phyloP scores from a whole-genome alignment of 2,797 vertebrate genomes.

The Fundulus diaphanus region DNA sequence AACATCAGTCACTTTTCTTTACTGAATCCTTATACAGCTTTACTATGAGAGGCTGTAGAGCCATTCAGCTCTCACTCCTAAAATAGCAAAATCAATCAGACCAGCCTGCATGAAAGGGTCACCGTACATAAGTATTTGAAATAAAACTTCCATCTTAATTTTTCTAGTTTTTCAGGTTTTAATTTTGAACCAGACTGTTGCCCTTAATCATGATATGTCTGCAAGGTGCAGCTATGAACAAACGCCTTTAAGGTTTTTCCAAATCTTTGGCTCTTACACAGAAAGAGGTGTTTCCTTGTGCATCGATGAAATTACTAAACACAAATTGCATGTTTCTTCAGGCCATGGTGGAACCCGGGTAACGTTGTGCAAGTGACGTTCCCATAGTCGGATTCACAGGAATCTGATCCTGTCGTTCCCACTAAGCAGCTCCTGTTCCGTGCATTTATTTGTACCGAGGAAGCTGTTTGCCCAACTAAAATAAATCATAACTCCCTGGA shows the following conservation, averaged over 20 bases:
- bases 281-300: too few relatives aligned
- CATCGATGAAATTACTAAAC: background rate
- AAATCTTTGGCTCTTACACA: background rate
- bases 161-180: background rate
- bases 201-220: too few relatives aligned
- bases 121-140: background rate
- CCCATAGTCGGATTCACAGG: background rate
- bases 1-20: too few relatives aligned
- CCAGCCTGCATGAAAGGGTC: too few relatives aligned
- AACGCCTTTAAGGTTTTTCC: background rate
- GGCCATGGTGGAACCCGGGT: background rate
- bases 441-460: too few relatives aligned
- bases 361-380: background rate
- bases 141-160: background rate
- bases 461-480: too few relatives aligned
- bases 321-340: background rate
- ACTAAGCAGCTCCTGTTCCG: background rate
- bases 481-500: too few relatives aligned
- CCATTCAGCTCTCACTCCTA: too few relatives aligned
- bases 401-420: background rate
- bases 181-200: background rate
- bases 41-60: too few relatives aligned
- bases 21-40: too few relatives aligned
- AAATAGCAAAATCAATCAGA: too few relatives aligned
- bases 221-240: background rate